A percentile compares a stretch with the other conserved stretches of the same genome.
phyloP scores from a whole-genome alignment of 2,113 vertebrate species.

The Galemys pyrenaicus region DNA sequence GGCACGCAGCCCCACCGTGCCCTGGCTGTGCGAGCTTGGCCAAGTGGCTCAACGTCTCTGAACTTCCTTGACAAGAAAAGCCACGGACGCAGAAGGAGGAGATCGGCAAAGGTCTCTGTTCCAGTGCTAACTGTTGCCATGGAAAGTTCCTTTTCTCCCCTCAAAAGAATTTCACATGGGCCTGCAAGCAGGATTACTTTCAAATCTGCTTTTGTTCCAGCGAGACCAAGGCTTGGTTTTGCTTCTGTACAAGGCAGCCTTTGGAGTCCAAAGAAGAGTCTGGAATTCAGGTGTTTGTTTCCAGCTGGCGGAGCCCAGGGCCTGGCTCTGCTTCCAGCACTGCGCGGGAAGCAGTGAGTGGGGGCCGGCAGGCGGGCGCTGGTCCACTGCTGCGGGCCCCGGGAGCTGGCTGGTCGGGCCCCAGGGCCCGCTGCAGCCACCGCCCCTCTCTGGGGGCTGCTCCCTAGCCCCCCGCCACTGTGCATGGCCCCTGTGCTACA shows the following conservation, averaged over 20 bases:
- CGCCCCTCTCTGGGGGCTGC: fast-evolving
- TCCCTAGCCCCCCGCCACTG: background rate
- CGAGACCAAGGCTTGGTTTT: background rate
- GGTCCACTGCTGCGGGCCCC: background rate
- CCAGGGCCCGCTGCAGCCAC: background rate
- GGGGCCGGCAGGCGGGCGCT: background rate
- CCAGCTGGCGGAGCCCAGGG: background rate
- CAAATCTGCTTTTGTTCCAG: background rate
- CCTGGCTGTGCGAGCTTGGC: background rate
- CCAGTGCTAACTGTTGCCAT: too few species aligned
- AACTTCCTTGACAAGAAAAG: background rate
- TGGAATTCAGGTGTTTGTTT: conserved; percentile 20
- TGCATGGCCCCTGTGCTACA: background rate
- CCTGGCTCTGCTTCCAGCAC: too few species aligned
- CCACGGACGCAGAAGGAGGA: background rate
- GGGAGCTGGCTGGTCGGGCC: background rate
- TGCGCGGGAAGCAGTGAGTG: background rate
- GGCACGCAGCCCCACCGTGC: background rate
- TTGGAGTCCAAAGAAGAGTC: background rate
- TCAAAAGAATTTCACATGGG: background rate
- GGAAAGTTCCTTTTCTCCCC: background rate
- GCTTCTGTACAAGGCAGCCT: conserved; percentile 4
- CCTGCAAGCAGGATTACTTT: background rate
- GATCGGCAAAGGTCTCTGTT: fast-evolving
- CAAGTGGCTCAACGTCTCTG: background rate